Conservation (phyloP, 2,113 vertebrate genomes). For the Paradisaea rubra region DNA sequence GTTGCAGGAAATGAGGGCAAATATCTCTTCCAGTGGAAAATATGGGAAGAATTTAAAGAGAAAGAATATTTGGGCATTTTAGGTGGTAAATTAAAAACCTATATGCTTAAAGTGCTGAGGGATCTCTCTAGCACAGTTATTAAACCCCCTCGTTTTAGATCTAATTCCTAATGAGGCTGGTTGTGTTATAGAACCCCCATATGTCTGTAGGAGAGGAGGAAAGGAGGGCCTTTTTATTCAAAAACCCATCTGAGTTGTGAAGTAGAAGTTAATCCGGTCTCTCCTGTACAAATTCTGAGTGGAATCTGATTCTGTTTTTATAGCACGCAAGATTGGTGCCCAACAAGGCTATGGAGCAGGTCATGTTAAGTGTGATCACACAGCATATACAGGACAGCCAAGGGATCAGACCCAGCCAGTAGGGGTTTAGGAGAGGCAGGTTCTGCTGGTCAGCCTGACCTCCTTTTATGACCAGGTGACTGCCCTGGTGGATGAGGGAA, state of each 20-base stretch:
- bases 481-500: neutral
- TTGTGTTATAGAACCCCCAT: neutral
- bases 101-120: neutral
- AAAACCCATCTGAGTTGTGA: neutral
- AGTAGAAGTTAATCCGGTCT: neutral
- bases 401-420: neutral
- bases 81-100: neutral
- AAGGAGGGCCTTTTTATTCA: neutral
- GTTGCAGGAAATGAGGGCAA: slow-evolving; percentile 40
- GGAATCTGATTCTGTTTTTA: neutral
- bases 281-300: neutral
- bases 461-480: neutral
- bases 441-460: neutral
- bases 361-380: neutral
- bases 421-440: neutral
- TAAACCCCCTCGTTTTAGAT: neutral
- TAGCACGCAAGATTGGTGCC: neutral
- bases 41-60: slow-evolving; percentile 41
- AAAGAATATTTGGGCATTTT: neutral
- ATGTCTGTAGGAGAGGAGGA: neutral
- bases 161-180: neutral
- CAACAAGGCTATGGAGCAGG: neutral
- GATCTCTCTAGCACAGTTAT: neutral
- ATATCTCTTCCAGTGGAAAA: slow-evolving; percentile 14
- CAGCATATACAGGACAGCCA: neutral